phyloP scores from a whole-genome alignment of 1,140 invertebrate genomes.

The Galendromus occidentalis region DNA sequence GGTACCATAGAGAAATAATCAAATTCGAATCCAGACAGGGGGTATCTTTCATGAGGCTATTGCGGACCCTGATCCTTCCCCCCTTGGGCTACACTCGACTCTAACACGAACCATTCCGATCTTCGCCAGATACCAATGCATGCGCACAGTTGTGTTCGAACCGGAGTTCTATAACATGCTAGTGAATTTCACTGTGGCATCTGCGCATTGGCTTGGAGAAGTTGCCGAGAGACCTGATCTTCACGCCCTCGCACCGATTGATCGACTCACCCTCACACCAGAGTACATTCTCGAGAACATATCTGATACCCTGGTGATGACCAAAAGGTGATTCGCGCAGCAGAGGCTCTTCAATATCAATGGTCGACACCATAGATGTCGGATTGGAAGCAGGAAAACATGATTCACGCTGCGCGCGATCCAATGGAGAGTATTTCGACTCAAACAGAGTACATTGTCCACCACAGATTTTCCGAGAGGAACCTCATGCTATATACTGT shows the following conservation, averaged over 20 bases:
- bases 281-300: conserved; percentile 23
- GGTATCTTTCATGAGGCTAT: neutral
- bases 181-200: conserved; percentile 10
- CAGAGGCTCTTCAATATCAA: neutral
- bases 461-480: neutral
- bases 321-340: conserved; percentile 13
- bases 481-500: neutral
- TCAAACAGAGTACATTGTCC: neutral
- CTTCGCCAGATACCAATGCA: neutral
- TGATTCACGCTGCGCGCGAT: too few relatives aligned
- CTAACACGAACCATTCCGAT: neutral
- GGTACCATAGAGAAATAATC: too few relatives aligned
- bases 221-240: neutral
- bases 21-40: too few relatives aligned
- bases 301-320: conserved; percentile 19
- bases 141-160: conserved; percentile 10
- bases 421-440: too few relatives aligned
- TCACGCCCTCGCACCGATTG: conserved; percentile 17
- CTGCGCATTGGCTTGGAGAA: conserved; percentile 10
- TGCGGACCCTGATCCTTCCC: neutral
- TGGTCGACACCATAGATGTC: too few relatives aligned
- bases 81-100: neutral
- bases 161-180: conserved; percentile 4
- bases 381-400: too few relatives aligned
- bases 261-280: conserved; percentile 19